phyloP scores from a whole-genome alignment of 1,140 invertebrate species.

The Drosophila cardini region DNA sequence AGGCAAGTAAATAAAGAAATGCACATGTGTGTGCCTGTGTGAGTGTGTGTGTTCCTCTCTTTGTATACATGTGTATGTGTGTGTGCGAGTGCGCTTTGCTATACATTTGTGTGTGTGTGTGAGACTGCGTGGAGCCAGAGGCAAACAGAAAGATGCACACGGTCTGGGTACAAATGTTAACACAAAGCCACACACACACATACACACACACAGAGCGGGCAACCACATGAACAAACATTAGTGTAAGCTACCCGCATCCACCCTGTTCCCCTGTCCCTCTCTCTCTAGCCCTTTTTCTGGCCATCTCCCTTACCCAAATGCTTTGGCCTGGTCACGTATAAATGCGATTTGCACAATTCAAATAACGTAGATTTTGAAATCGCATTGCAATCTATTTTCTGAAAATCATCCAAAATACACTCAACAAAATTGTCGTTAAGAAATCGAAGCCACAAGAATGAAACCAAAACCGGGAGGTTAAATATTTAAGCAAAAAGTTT shows the following conservation, averaged over 20 bases:
- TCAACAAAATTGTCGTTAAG: neutral
- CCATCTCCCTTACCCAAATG: neutral
- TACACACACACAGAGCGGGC: conserved; percentile 46
- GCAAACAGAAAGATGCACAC: conserved; percentile 66
- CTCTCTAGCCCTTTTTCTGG: neutral
- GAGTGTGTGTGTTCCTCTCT: neutral
- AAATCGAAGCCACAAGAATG: no score
- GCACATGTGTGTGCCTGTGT: conserved; percentile 27
- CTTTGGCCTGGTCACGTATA: conserved; percentile 65
- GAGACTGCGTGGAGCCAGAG: conserved; percentile 78
- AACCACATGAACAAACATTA: conserved; percentile 77
- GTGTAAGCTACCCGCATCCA: conserved; percentile 51
- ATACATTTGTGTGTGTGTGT: conserved; percentile 35
- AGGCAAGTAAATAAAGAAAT: conserved; percentile 69
- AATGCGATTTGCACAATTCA: conserved; percentile 81
- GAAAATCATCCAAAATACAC: conserved; percentile 46
- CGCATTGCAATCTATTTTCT: conserved; percentile 66
- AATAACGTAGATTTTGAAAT: conserved; percentile 70
- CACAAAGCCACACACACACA: conserved; percentile 59
- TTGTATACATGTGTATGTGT: neutral
- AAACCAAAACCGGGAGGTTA: no score
- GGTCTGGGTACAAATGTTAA: conserved; percentile 66
- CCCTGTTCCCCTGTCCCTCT: neutral
- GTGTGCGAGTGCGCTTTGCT: neutral
- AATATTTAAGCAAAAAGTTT: neutral